Percentiles rank a stretch among this genome's conserved stretches.
phyloP scores from a whole-genome alignment of 2,888 invertebrate species.

The Mesorhabditis sp. region DNA sequence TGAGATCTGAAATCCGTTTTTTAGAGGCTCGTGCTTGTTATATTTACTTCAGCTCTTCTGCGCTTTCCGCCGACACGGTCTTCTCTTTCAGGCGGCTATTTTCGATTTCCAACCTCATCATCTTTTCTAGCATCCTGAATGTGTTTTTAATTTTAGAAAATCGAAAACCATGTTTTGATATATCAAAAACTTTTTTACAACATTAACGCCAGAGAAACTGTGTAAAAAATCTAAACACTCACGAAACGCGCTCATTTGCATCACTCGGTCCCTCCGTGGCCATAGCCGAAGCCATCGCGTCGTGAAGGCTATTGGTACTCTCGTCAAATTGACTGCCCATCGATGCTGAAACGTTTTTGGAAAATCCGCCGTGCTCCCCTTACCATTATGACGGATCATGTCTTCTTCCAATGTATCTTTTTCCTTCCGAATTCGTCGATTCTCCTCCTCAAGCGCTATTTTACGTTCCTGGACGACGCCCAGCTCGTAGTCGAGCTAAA shows the following conservation, averaged over 20 bases:
- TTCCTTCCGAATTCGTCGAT: background rate
- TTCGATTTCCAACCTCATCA: conserved; percentile 4
- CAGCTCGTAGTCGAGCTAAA: conserved; percentile 4
- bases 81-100: background rate
- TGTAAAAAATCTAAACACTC: background rate
- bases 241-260: background rate
- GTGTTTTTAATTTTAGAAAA: no score
- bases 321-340: background rate
- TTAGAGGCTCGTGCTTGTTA: background rate
- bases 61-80: background rate
- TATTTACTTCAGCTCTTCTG: background rate
- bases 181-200: background rate
- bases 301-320: background rate
- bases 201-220: background rate
- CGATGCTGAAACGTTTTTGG: background rate
- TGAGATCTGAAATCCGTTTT: background rate
- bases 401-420: background rate
- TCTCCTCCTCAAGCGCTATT: background rate
- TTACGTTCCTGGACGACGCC: background rate
- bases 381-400: background rate
- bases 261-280: background rate
- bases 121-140: background rate
- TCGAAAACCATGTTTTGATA: background rate
- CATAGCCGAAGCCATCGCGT: background rate
- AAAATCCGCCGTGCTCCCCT: background rate